phyloP scores from a whole-genome alignment of 1,140 invertebrate species.

The Vanessa atalanta region DNA sequence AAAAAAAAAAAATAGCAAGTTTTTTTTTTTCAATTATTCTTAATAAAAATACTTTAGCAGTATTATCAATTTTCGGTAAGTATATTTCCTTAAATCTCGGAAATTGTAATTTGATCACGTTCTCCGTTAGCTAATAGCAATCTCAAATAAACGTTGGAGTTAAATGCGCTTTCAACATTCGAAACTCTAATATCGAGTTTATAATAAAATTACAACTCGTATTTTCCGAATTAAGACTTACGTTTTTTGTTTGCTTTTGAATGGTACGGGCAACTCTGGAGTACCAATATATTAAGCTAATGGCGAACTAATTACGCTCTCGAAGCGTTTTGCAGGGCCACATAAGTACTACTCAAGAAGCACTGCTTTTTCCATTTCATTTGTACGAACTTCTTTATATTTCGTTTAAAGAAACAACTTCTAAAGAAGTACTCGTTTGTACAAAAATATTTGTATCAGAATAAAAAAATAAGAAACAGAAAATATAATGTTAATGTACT shows the following conservation, averaged over 20 bases:
- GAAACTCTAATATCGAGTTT: slow-evolving; percentile 35
- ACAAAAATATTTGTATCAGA: slow-evolving; percentile 6
- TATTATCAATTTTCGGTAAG: slow-evolving; percentile 12
- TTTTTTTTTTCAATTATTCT: slow-evolving; percentile 1
- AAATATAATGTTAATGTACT: slow-evolving; percentile 11
- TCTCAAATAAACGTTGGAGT: slow-evolving; percentile 23
- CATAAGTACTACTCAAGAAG: slow-evolving; percentile 65
- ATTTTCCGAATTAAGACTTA: slow-evolving; percentile 54
- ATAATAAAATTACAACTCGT: slow-evolving; percentile 54
- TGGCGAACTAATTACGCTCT: slow-evolving; percentile 74
- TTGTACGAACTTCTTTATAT: slow-evolving; percentile 36
- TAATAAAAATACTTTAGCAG: background rate
- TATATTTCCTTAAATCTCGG: slow-evolving; percentile 13
- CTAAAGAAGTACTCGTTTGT: slow-evolving; percentile 19
- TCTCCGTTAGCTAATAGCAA: slow-evolving; percentile 24
- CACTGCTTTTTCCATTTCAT: slow-evolving; percentile 46
- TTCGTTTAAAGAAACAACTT: slow-evolving; percentile 32
- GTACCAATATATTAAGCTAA: slow-evolving; percentile 75
- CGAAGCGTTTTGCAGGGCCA: slow-evolving; percentile 62
- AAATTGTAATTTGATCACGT: slow-evolving; percentile 29
- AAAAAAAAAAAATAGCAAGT: background rate
- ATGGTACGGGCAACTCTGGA: slow-evolving; percentile 53
- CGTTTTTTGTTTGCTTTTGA: slow-evolving; percentile 61
- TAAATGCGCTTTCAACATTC: slow-evolving; percentile 19
- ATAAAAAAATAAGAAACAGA: slow-evolving; percentile 2